A percentile compares a stretch with the other conserved stretches of the same genome.
Evolutionary conservation across 2,888 invertebrate genomes (phyloP).

Genomic region (Nymphalis polychloros): DNA sequence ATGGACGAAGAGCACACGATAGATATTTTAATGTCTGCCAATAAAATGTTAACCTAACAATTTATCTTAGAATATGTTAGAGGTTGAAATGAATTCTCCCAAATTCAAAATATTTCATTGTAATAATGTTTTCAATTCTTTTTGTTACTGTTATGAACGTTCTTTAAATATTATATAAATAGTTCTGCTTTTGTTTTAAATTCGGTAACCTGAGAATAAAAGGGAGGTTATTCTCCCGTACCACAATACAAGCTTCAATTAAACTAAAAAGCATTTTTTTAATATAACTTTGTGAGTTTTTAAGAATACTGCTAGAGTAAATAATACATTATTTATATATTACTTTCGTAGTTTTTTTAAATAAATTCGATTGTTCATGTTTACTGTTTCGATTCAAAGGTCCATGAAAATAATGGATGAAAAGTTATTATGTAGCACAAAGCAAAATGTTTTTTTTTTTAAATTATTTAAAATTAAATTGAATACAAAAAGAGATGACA

Average conservation of each 20-base stretch:
- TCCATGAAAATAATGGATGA: not conserved
- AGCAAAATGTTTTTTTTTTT: too few relatives aligned
- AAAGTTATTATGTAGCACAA: not conserved
- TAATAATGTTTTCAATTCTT: not conserved
- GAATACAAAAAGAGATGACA: too few relatives aligned
- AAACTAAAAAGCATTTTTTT: not conserved
- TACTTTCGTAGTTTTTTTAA: not conserved
- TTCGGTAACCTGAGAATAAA: not conserved
- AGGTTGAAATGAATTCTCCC: conserved; percentile 18
- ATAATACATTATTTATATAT: not conserved
- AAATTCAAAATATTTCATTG: conserved; percentile 15
- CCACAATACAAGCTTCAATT: not conserved
- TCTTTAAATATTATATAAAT: conserved; percentile 1
- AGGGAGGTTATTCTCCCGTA: not conserved
- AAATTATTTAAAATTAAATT: too few relatives aligned
- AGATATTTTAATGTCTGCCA: conserved; percentile 38
- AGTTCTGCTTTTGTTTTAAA: not conserved
- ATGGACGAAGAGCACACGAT: conserved; percentile 37
- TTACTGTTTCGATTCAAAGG: too few relatives aligned
- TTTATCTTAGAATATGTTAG: conserved; percentile 36
- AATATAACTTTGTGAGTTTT: not conserved
- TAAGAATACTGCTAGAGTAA: not conserved
- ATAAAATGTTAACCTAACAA: conserved; percentile 36
- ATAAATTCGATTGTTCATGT: not conserved
- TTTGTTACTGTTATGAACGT: not conserved